phyloP scores from a whole-genome alignment of 2,888 invertebrate species.

The Xanthorhoe spadicearia region DNA sequence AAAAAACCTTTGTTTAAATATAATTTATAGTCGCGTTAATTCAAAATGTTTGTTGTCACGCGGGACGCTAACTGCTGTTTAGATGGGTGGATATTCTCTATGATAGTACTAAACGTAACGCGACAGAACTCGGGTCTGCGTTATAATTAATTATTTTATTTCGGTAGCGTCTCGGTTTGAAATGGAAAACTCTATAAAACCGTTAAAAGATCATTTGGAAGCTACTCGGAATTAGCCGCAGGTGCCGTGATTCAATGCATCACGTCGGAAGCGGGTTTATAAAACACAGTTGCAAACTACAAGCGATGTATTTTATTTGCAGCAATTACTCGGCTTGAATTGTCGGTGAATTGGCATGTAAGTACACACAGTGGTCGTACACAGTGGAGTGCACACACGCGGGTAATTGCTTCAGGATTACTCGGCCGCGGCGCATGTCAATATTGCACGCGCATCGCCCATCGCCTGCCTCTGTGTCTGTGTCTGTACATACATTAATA shows the following conservation, averaged over 20 bases:
- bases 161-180: too few species aligned
- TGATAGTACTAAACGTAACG: too few species aligned
- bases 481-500: not conserved
- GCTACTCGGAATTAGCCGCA: not conserved
- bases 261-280: not conserved
- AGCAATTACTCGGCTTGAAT: slow-evolving; percentile 6
- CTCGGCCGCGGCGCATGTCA: slow-evolving; percentile 14
- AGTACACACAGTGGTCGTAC: not conserved
- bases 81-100: too few species aligned
- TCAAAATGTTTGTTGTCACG: too few species aligned
- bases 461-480: too few species aligned
- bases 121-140: too few species aligned
- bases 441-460: slow-evolving; percentile 2
- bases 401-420: slow-evolving; percentile 15
- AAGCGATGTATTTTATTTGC: slow-evolving; percentile 3
- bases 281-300: slow-evolving; percentile 1
- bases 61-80: too few species aligned
- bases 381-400: slow-evolving; percentile 1
- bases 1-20: too few species aligned
- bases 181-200: too few species aligned
- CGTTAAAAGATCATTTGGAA: not conserved
- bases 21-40: too few species aligned
- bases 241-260: not conserved
- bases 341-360: slow-evolving; percentile 6
- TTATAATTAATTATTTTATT: too few species aligned